phyloP scores from a whole-genome alignment of 1,140 invertebrate species.

The Asobara japonica region DNA sequence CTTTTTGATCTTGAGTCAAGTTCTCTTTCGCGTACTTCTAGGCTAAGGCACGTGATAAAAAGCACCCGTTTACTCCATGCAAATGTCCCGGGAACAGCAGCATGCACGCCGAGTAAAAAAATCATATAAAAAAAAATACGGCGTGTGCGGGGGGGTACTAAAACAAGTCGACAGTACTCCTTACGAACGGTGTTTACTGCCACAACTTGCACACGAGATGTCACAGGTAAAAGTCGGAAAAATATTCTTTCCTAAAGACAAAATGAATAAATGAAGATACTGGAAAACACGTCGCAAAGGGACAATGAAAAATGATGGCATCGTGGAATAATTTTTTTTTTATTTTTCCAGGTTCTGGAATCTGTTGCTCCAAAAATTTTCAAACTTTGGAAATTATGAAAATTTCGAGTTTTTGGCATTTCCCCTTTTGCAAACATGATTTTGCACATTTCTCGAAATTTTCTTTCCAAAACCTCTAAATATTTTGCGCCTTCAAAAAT shows the following conservation, averaged over 20 bases:
- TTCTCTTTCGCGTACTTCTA: too few species aligned
- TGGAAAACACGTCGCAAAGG: not conserved
- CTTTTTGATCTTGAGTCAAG: too few species aligned
- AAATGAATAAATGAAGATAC: not conserved
- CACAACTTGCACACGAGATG: not conserved
- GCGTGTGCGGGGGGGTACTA: not conserved
- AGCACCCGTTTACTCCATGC: not conserved
- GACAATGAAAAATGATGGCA: not conserved
- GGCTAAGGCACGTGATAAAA: slow-evolving; percentile 4
- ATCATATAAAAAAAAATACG: not conserved
- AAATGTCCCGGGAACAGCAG: not conserved
- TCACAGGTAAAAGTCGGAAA: not conserved
- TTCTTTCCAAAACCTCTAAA: too few species aligned
- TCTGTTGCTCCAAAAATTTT: too few species aligned
- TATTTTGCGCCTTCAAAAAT: too few species aligned
- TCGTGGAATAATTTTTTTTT: not conserved
- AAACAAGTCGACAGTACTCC: slow-evolving; percentile 1
- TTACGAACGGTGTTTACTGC: not conserved
- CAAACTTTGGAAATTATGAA: too few species aligned
- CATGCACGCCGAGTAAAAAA: not conserved
- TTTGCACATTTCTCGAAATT: too few species aligned
- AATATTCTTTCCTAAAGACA: not conserved
- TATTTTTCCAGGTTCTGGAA: too few species aligned
- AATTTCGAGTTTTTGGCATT: too few species aligned
- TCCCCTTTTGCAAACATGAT: too few species aligned